Conservation (phyloP, 1,140 invertebrate genomes). For the Pseudomyrmex pallidus region DNA sequence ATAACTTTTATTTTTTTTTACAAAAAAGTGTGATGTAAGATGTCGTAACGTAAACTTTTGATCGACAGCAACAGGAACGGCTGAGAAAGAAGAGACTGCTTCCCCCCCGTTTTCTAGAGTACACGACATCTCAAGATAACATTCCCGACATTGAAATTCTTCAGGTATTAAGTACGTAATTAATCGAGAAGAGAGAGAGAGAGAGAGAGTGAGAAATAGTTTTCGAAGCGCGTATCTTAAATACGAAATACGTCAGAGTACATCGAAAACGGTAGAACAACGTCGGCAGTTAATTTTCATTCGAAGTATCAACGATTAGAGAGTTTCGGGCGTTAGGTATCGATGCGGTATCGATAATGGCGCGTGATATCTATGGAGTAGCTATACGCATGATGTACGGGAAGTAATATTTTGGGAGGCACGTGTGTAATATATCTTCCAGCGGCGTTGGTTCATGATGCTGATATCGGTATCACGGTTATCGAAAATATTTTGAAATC, state of each 20-base stretch:
- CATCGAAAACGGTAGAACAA: conserved; percentile 2
- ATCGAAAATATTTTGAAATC: conserved; percentile 74
- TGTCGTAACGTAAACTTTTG: neutral
- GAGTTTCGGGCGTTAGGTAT: conserved; percentile 70
- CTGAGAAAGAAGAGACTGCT: neutral
- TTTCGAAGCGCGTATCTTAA: neutral
- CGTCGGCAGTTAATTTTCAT: conserved; percentile 24
- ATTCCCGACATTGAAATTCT: neutral
- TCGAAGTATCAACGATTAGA: conserved; percentile 64
- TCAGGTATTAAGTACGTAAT: conserved; percentile 8
- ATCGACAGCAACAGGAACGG: neutral
- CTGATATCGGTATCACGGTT: conserved; percentile 69
- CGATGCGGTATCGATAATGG: conserved; percentile 69
- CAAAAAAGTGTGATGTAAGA: neutral
- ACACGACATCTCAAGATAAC: neutral
- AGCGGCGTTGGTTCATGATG: conserved; percentile 65
- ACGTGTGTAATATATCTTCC: conserved; percentile 74
- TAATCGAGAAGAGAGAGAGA: neutral
- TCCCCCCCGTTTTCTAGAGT: neutral
- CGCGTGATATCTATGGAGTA: conserved; percentile 65
- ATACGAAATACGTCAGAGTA: neutral
- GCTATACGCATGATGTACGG: conserved; percentile 69
- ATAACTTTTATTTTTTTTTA: neutral
- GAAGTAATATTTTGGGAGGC: conserved; percentile 77
- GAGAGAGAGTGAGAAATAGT: neutral